Percentiles rank a stretch among this genome's conserved stretches.
phyloP scores from a whole-genome alignment of 2,797 vertebrate species.

The Synaphobranchus kaupii region DNA sequence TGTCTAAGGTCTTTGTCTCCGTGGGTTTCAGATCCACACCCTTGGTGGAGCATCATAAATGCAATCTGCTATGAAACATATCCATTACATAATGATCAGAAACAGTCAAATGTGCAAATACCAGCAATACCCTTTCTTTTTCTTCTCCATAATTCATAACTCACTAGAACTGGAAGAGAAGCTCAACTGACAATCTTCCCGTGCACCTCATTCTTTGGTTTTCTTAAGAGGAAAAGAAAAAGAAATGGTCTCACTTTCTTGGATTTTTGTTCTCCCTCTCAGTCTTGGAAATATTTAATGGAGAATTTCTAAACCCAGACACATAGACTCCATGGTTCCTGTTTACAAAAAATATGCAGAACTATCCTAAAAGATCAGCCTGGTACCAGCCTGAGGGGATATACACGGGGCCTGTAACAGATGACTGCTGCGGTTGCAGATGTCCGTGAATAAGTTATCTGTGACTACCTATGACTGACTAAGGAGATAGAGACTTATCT shows the following conservation, averaged over 20 bases:
- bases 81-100: neutral
- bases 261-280: neutral
- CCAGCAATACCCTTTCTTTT: slow-evolving; percentile 1
- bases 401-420: neutral
- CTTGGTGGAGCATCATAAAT: slow-evolving; percentile 6
- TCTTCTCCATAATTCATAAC: neutral
- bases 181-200: neutral
- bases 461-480: neutral
- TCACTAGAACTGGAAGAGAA: neutral
- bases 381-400: neutral
- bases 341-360: neutral
- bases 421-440: neutral
- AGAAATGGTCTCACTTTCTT: neutral
- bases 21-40: neutral
- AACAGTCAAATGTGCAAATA: slow-evolving; percentile 22
- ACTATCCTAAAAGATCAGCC: neutral
- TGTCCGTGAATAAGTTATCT: neutral
- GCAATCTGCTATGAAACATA: slow-evolving; percentile 12
- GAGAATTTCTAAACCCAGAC: neutral
- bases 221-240: neutral
- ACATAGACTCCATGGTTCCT: neutral
- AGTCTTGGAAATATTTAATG: neutral
- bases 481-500: neutral
- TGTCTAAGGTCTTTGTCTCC: neutral
- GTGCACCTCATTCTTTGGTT: slow-evolving; percentile 30